These are phyloP conservation scores for Sarcophaga peregrina DNA, from an alignment of 1,140 invertebrate species.

Conservation along the genomic window DNA sequence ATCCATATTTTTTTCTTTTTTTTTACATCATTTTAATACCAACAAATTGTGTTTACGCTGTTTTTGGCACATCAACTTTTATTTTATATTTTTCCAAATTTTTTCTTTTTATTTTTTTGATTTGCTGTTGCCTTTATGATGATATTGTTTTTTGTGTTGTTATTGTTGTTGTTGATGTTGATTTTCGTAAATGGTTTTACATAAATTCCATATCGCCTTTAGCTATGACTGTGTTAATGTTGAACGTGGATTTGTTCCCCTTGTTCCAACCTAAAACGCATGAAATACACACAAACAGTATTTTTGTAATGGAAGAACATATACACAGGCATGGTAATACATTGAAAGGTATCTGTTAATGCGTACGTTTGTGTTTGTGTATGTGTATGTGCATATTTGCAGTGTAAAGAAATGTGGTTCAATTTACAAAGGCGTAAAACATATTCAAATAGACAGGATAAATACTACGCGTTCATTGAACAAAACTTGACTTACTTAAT, in stretches of 20 bases:
- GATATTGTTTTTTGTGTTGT: neutral
- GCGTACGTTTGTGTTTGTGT: neutral
- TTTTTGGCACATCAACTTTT: conserved; percentile 12
- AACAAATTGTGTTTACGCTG: conserved; percentile 36
- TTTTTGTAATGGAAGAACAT: neutral
- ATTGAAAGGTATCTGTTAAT: neutral
- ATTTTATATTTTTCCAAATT: neutral
- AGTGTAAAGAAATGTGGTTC: neutral
- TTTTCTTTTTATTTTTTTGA: neutral
- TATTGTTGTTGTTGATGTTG: conserved; percentile 18
- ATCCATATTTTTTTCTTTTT: neutral
- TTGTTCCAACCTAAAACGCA: neutral
- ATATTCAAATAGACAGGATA: neutral
- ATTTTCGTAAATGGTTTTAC: conserved; percentile 28
- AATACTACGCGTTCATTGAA: neutral
- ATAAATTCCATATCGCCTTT: conserved; percentile 30
- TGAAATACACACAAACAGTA: too few relatives aligned
- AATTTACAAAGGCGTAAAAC: conserved; percentile 9
- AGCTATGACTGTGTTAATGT: conserved; percentile 22
- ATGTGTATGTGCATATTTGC: neutral
- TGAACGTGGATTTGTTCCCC: conserved; percentile 27
- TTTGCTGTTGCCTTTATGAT: neutral
- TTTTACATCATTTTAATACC: conserved; percentile 31
- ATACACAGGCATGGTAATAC: neutral
- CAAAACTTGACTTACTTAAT: neutral